Conservation (phyloP, 2,888 invertebrate species). For the Acronicta aceris region DNA sequence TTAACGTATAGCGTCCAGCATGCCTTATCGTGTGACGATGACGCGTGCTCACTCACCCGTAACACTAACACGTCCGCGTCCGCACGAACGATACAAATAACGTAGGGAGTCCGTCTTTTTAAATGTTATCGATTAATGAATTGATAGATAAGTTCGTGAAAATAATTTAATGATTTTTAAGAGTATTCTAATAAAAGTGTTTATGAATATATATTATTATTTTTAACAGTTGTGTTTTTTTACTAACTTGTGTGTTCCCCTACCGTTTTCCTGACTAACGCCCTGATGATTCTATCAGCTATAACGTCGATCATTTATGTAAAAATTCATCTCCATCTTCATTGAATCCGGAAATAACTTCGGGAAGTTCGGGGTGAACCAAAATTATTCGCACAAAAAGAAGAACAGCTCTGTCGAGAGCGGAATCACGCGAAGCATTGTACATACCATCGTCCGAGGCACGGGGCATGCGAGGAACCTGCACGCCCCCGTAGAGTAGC, state of each 20-base stretch:
- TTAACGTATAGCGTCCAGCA: constrained; percentile 4
- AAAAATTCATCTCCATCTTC: constrained; percentile 59
- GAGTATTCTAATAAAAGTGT: constrained; percentile 90
- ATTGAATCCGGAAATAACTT: constrained; percentile 41
- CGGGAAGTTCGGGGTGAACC: constrained; percentile 55
- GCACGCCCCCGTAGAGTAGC: constrained; percentile 68
- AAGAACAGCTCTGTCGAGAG: constrained; percentile 40
- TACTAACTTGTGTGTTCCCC: constrained; percentile 81
- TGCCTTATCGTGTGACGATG: constrained; percentile 29
- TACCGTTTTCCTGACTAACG: constrained; percentile 67
- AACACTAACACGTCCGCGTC: constrained; percentile 62
- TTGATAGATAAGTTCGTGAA: constrained; percentile 88
- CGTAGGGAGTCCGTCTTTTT: constrained; percentile 76
- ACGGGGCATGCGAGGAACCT: constrained; percentile 74
- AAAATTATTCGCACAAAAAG: constrained; percentile 53
- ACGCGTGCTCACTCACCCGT: constrained; percentile 32
- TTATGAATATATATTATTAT: constrained; percentile 90
- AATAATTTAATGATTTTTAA: constrained; percentile 88
- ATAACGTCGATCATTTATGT: constrained; percentile 65
- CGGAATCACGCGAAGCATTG: constrained; percentile 51
- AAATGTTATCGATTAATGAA: constrained; percentile 85
- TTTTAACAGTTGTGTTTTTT: constrained; percentile 86
- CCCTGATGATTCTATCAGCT: constrained; percentile 85
- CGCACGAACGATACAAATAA: constrained; percentile 71
- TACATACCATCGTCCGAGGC: constrained; percentile 67